Evolutionary conservation across 2,113 vertebrate genomes (phyloP).

Genomic region (Datnioides undecimradiatus): DNA sequence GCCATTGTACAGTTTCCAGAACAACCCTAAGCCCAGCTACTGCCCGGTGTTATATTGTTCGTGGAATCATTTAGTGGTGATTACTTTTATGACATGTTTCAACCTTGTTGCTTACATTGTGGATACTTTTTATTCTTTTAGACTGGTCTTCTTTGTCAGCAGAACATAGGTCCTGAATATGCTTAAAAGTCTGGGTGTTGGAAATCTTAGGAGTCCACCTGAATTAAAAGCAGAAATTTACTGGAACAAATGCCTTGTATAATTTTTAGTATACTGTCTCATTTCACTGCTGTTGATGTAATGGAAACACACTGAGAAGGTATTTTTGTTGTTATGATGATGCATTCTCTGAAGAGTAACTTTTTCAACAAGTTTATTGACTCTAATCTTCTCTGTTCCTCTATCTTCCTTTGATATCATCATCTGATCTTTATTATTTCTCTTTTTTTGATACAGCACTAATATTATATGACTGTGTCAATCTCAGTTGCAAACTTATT

Average conservation of each 20-base stretch:
- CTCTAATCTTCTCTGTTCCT: neutral
- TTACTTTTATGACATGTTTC: slow-evolving; percentile 86
- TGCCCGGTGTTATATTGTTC: fast-evolving
- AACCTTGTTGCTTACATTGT: slow-evolving; percentile 89
- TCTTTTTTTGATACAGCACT: neutral
- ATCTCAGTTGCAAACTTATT: neutral
- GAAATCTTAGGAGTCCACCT: neutral
- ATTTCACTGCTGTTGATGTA: no score
- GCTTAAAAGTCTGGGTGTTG: neutral
- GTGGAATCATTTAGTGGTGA: slow-evolving; percentile 81
- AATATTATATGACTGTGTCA: neutral
- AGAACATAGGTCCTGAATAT: slow-evolving; percentile 39
- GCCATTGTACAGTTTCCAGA: slow-evolving; percentile 86
- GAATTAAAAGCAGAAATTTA: neutral
- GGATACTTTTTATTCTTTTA: slow-evolving; percentile 87
- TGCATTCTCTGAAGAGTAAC: no score
- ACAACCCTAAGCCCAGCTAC: fast-evolving
- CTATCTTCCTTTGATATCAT: neutral
- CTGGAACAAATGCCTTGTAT: no score
- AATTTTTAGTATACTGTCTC: no score
- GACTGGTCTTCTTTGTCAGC: slow-evolving; percentile 82
- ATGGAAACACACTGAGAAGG: no score
- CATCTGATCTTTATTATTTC: neutral
- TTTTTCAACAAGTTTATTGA: no score
- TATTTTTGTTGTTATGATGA: neutral